Evolutionary conservation across 2,888 invertebrate genomes (phyloP).

Genomic region (Agonopterix arenella): DNA sequence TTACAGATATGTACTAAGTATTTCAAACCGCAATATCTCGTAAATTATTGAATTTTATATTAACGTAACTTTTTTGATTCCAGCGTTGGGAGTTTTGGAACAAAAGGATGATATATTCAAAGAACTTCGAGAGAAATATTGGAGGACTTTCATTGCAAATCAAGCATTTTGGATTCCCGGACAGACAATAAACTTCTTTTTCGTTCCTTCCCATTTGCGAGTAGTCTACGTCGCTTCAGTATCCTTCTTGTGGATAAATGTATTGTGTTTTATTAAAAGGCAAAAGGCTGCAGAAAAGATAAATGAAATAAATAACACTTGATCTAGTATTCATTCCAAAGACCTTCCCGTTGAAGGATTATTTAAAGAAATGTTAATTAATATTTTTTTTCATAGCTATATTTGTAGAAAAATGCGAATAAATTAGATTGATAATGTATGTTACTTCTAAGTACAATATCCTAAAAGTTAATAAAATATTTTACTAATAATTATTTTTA

Average conservation of each 20-base stretch:
- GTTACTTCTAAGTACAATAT: too few relatives aligned
- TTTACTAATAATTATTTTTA: too few relatives aligned
- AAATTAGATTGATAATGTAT: too few relatives aligned
- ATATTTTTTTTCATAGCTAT: too few relatives aligned
- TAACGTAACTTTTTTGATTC: slow-evolving; percentile 18
- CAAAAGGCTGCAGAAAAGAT: slow-evolving; percentile 28
- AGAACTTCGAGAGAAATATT: slow-evolving; percentile 84
- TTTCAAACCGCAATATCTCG: not conserved
- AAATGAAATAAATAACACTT: too few relatives aligned
- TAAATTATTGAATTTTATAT: not conserved
- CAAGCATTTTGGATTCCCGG: slow-evolving; percentile 91
- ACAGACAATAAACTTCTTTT: slow-evolving; percentile 85
- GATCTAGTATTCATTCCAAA: too few relatives aligned
- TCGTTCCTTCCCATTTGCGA: slow-evolving; percentile 83
- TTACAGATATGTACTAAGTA: too few relatives aligned
- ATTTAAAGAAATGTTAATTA: too few relatives aligned
- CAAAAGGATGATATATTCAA: slow-evolving; percentile 79
- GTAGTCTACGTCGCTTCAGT: slow-evolving; percentile 88
- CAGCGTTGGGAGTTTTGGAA: slow-evolving; percentile 87
- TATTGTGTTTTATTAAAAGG: slow-evolving; percentile 88
- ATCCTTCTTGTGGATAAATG: slow-evolving; percentile 90
- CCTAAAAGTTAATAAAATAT: too few relatives aligned
- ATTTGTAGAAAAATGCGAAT: too few relatives aligned
- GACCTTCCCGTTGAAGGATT: too few relatives aligned
- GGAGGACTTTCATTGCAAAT: slow-evolving; percentile 83